phyloP scores from a whole-genome alignment of 2,797 vertebrate genomes.

The Sebastes melanostomus region DNA sequence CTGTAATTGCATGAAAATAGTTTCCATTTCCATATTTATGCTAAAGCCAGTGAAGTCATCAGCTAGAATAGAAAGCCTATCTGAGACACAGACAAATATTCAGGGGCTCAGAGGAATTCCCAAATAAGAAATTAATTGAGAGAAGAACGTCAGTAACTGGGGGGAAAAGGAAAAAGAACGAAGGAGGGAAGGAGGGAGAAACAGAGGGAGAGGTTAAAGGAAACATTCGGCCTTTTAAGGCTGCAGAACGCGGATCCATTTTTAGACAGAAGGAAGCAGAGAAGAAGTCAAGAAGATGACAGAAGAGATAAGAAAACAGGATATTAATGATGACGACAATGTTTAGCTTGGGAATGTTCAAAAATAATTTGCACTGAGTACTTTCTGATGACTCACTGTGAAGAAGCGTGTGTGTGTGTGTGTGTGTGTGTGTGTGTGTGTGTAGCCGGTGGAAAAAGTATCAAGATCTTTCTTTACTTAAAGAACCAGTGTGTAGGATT shows the following conservation, averaged over 20 bases:
- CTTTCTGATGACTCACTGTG: constrained; percentile 40
- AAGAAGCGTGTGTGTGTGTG: background rate
- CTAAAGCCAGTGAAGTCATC: background rate
- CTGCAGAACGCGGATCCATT: constrained; percentile 59
- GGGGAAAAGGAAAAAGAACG: background rate
- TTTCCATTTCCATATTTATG: background rate
- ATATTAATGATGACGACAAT: constrained; percentile 53
- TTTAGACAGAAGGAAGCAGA: constrained; percentile 64
- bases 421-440: background rate
- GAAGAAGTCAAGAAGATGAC: constrained; percentile 31
- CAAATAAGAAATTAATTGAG: constrained; percentile 37
- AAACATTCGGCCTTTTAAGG: constrained; percentile 73
- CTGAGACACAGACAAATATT: background rate
- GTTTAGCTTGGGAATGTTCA: constrained; percentile 40
- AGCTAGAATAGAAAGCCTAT: constrained; percentile 1
- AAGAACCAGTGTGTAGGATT: background rate
- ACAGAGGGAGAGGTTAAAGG: constrained; percentile 22
- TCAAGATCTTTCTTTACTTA: background rate
- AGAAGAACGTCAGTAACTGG: background rate
- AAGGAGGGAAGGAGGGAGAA: constrained; percentile 14
- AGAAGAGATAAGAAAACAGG: constrained; percentile 48
- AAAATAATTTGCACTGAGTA: constrained; percentile 36
- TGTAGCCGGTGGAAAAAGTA: background rate
- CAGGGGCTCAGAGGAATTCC: constrained; percentile 44
- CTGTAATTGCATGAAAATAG: background rate